Base-by-base conservation (phyloP, 2,888 invertebrate genomes). In the Melanotus villosus region DNA sequence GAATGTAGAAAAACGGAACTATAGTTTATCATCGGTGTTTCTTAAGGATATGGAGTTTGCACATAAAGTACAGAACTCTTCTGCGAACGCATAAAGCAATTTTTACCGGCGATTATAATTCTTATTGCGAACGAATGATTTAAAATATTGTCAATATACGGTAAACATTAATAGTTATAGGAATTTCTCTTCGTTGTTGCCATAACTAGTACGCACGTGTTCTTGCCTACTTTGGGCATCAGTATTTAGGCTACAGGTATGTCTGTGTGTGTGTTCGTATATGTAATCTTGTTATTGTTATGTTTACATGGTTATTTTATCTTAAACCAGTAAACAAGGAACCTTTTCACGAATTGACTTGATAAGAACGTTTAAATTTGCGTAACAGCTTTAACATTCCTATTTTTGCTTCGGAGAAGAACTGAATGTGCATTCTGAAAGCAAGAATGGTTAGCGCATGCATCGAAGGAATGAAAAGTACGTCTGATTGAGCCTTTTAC, bases 191-290 rank as follows among this genome's bases (percentile, higher is more conserved):
- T 68, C 65, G 71, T 71, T 58, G 52, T 67, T 65, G 63, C 71
- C 70, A 70, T 73, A 73, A 70, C 71, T 66, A 64, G 73, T 52
- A 65, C 71, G 74, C 76, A 76, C 76, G 76, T 75, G 76, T 75
- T 68, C 75, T 30, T 62, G 41, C 73, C 73, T 70, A 69, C 36
- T 71, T 73, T 23, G 69, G 70, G 57, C 43, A 30, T 60, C 34
- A 67, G 72, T 70, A 72, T 72, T 72, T 72, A 72, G 72, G 70
- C 65, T 72, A 64, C 60, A 57, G 12, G 62, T 68, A 70, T 57
- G 41, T 54, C 19, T 56, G 45, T 26, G 16, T 60, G 60, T 18
- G 50, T 45, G 45, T 26, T 14, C 52, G 60, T 18, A 41, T 45
- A 52, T 64, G 30, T 65, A 32, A 26, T 41, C 63, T 47, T 59